Evolutionary conservation across 2,888 invertebrate species (phyloP).

Genomic region (Molanna angustata): DNA sequence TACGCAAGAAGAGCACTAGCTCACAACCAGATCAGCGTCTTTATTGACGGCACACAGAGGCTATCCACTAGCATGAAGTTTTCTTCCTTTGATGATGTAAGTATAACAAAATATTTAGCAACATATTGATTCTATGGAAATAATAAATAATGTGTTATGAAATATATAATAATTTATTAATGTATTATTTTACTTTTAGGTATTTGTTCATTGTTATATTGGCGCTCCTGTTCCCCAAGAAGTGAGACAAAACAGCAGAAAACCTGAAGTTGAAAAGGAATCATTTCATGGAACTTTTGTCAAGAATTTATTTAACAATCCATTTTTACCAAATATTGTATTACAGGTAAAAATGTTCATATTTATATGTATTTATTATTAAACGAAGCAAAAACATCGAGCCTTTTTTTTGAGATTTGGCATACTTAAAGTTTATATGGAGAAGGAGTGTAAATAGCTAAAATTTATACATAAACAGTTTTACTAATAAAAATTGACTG

Average conservation of each 20-base stretch:
- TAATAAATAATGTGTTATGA: background rate
- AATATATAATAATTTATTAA: background rate
- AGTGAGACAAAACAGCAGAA: conserved; percentile 32
- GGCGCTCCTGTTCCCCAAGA: conserved; percentile 36
- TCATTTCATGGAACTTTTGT: conserved; percentile 31
- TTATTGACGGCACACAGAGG: conserved; percentile 56
- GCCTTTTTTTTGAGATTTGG: too few species aligned
- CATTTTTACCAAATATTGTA: conserved; percentile 38
- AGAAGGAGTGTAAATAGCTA: too few species aligned
- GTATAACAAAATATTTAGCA: conserved; percentile 5
- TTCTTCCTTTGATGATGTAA: conserved; percentile 55
- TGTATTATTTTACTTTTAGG: too few species aligned
- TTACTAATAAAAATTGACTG: too few species aligned
- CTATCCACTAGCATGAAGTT: conserved; percentile 55
- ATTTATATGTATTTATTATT: background rate
- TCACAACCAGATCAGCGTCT: conserved; percentile 57
- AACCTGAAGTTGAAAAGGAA: conserved; percentile 40
- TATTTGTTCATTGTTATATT: conserved; percentile 47
- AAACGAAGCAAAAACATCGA: too few species aligned
- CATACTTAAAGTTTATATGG: too few species aligned
- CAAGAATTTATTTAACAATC: conserved; percentile 37
- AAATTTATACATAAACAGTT: too few species aligned
- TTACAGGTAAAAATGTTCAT: conserved; percentile 38
- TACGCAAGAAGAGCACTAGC: conserved; percentile 56
- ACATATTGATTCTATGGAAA: background rate